These are phyloP conservation scores for Turnix velox DNA, from an alignment of 2,113 vertebrate species.

Conservation along the genomic window DNA sequence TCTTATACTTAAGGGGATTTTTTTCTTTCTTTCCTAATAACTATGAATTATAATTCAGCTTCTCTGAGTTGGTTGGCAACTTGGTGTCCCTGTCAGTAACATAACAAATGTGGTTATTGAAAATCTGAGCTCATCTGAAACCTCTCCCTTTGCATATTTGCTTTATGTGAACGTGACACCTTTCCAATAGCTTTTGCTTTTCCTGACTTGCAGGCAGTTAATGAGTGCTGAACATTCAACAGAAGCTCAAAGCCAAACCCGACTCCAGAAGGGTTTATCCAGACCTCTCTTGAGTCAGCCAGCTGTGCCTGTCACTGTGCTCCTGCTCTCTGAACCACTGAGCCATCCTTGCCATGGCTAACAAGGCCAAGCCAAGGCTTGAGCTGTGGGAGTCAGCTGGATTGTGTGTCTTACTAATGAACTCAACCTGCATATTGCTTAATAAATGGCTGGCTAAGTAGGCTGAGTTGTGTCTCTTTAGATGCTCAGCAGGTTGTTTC, in stretches of 20 bases:
- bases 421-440: not conserved
- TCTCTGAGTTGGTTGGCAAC: not conserved
- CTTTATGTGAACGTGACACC: not conserved
- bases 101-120: not conserved
- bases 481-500: not conserved
- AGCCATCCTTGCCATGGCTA: not conserved
- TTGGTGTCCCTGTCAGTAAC: not conserved
- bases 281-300: not conserved
- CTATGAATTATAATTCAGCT: not conserved
- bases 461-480: not conserved
- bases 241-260: not conserved
- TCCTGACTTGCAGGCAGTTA: not conserved
- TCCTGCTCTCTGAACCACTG: not conserved
- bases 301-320: not conserved
- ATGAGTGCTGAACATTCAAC: not conserved
- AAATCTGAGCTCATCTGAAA: not conserved
- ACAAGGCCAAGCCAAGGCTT: not conserved
- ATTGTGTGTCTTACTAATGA: not conserved
- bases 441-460: not conserved
- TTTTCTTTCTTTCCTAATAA: not conserved
- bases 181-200: not conserved
- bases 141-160: not conserved
- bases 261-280: not conserved
- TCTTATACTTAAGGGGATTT: fast-evolving
- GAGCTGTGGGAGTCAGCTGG: not conserved